Evolutionary conservation across 2,113 vertebrate species (phyloP).

Genomic region (Nyctibius bracteatus): DNA sequence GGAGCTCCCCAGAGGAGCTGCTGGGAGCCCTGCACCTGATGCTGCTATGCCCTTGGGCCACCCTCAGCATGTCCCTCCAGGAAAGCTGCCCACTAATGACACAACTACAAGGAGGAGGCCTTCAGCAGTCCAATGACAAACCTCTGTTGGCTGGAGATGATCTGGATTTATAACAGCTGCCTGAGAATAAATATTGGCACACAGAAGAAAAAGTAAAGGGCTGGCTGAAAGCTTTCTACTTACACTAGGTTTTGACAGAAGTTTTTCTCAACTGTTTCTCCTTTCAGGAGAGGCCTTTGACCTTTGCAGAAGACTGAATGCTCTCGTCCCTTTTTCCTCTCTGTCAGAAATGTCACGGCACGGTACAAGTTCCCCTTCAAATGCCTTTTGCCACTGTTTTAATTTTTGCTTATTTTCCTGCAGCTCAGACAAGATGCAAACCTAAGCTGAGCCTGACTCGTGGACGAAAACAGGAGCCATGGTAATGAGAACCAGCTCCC

Average conservation of each 20-base stretch:
- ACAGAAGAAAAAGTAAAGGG: neutral
- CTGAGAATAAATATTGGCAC: neutral
- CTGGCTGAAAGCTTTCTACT: neutral
- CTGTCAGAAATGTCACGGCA: neutral
- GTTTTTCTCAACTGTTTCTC: neutral
- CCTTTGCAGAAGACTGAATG: neutral
- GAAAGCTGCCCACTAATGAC: neutral
- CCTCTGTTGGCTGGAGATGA: neutral
- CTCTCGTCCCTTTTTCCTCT: neutral
- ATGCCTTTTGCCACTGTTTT: neutral
- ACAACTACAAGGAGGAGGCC: neutral
- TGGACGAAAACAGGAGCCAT: neutral
- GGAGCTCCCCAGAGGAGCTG: neutral
- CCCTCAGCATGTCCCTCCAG: neutral
- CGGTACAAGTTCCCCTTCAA: accelerated
- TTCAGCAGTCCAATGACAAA: neutral
- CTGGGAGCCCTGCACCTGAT: neutral
- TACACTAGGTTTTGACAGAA: neutral
- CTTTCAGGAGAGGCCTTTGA: neutral
- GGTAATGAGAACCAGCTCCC: neutral
- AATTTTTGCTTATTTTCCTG: neutral
- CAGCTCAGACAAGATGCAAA: neutral
- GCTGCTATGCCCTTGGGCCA: neutral
- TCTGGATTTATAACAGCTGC: neutral
- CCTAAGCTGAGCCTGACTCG: neutral